Evolutionary conservation across 2,888 invertebrate species (phyloP), one percentile per base, ranked within the genome.

Genomic region (Ophraella communa): DNA sequence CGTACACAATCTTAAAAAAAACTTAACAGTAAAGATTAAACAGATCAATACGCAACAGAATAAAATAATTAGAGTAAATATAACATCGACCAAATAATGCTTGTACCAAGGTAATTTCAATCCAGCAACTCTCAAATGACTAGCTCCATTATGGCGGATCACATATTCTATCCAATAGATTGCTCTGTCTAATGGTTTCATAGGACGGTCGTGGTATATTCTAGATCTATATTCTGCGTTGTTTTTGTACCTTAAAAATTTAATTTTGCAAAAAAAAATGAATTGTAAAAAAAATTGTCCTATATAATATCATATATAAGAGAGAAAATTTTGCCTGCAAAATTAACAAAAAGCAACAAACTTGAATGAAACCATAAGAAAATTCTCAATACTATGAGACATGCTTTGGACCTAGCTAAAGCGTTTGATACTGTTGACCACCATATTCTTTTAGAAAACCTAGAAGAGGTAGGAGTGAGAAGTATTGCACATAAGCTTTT

Each of bases 131-230:
- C 71, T 67, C 53, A 79, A 71, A 69, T 79, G 77, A 23, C 64
- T 61, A 1, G 78, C 77, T 5, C 78, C 79, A 23, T 73, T 73
- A 64, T 76, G 70, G 21, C 76, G 68, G 14, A 77, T 68, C 3
- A 78, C 76, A 61, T 79, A 77, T 61, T 78, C 76, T 1, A 76
- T 67, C 79, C 79, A 79, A 61, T 71, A 78, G 14, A 73, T 68
- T 17, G 77, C 77, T 10, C 57, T 68, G 24, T 77, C 74, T 47
- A 76, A 54, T 1, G 78, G 78, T 58, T 72, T 73, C 33, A 73
- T 61, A 17, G 74, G 74, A 55, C 75, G 67, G 35, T 78, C 79
- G 52, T 74, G 75, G 64, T 77, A 67, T 11, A 78, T 35, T 49
- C 51, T 62, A 3, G 77, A 76, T 59, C 72, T 69, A 49, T 20